phyloP scores from a whole-genome alignment of 2,797 vertebrate species.

The Phoebastria nigripes region DNA sequence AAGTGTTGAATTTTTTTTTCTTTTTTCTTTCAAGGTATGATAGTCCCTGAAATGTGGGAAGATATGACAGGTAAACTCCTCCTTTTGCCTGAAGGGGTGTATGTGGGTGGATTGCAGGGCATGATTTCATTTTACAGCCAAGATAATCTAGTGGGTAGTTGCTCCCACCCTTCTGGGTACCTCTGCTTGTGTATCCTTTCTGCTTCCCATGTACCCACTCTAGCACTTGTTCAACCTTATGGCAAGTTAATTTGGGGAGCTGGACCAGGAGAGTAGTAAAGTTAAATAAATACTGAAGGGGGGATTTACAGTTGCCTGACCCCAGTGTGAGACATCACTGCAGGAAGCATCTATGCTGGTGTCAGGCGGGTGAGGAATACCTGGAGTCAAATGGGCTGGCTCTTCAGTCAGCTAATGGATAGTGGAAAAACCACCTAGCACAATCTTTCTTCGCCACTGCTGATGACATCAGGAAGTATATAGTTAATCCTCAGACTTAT shows the following conservation, averaged over 20 bases:
- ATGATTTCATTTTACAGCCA: background rate
- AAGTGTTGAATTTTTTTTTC: background rate
- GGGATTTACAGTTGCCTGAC: background rate
- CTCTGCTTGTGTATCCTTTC: fast-evolving
- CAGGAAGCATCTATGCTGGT: background rate
- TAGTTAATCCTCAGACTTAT: background rate
- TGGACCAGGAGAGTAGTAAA: background rate
- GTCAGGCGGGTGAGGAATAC: background rate
- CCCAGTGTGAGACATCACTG: background rate
- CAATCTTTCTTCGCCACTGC: background rate
- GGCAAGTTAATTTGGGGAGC: background rate
- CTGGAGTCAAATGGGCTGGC: background rate
- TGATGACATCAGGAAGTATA: background rate
- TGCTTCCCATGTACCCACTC: background rate
- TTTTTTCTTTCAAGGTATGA: background rate
- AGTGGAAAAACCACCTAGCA: background rate
- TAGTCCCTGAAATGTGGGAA: background rate
- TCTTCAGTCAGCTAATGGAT: background rate
- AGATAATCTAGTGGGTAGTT: background rate
- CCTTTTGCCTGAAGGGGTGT: background rate
- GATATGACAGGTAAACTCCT: background rate
- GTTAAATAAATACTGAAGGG: background rate
- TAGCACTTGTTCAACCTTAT: background rate
- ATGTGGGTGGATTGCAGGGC: background rate
- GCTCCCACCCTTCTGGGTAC: background rate